Evolutionary conservation across 2,113 vertebrate genomes (phyloP).

Genomic region (Ailurus styani): DNA sequence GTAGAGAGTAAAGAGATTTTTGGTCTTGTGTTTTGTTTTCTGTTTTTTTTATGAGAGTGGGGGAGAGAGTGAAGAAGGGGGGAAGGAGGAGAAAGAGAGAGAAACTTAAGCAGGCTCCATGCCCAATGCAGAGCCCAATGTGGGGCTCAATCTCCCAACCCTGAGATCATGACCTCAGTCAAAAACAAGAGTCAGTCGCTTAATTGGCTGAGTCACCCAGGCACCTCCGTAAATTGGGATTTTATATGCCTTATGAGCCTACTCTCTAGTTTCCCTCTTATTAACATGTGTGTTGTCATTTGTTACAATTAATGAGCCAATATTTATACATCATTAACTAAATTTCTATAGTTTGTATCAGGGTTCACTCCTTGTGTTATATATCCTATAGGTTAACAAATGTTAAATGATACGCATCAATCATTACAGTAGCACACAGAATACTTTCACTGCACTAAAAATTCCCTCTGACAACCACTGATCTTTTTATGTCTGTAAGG

Average conservation of each 20-base stretch:
- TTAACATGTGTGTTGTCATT: neutral
- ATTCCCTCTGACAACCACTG: neutral
- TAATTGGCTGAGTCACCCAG: neutral
- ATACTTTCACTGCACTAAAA: neutral
- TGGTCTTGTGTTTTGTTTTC: neutral
- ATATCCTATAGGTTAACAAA: neutral
- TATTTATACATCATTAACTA: neutral
- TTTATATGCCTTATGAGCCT: neutral
- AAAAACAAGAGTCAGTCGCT: neutral
- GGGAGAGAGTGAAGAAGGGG: no score
- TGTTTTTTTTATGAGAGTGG: neutral
- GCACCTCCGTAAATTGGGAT: neutral
- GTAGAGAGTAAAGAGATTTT: neutral
- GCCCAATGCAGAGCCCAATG: neutral
- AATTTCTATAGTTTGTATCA: neutral
- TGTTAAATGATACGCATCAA: neutral
- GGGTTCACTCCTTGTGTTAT: neutral
- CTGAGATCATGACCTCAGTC: neutral
- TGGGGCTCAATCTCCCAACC: neutral
- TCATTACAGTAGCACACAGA: neutral
- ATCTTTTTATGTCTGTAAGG: neutral
- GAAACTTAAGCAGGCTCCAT: neutral
- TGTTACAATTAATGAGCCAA: neutral
- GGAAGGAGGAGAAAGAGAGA: neutral
- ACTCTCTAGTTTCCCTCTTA: neutral